Evolutionary conservation across 2,888 invertebrate species (phyloP).

Genomic region (Eucriotettix oculatus): DNA sequence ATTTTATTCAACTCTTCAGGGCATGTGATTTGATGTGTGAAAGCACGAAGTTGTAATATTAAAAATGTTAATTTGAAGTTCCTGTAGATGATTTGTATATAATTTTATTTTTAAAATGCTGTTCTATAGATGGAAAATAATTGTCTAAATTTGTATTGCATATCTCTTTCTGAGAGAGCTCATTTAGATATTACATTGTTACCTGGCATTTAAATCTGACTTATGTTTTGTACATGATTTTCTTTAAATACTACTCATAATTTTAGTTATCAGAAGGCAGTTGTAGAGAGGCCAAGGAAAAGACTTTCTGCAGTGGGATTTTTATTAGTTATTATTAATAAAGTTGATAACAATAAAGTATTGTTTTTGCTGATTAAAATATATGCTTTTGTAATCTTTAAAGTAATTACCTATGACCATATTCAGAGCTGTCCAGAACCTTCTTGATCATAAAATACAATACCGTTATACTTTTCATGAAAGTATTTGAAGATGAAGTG

Average conservation of each 20-base stretch:
- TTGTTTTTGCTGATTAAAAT: slow-evolving; percentile 1
- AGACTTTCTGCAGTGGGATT: slow-evolving; percentile 7
- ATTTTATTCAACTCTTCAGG: slow-evolving; percentile 1
- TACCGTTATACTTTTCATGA: no score
- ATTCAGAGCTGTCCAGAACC: no score
- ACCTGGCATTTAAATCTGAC: slow-evolving; percentile 7
- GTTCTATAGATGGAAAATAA: slow-evolving; percentile 1
- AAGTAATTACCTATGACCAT: no score
- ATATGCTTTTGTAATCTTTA: no score
- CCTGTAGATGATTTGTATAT: slow-evolving; percentile 7
- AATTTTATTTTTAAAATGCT: slow-evolving; percentile 5
- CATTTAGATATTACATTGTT: slow-evolving; percentile 6
- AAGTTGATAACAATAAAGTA: slow-evolving; percentile 8
- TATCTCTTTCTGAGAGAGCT: slow-evolving; percentile 1
- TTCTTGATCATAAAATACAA: no score
- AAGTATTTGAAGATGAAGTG: no score
- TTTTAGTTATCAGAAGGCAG: slow-evolving; percentile 2
- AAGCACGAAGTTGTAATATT: slow-evolving; percentile 2
- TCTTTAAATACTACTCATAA: slow-evolving; percentile 3
- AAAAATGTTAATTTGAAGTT: slow-evolving; percentile 6
- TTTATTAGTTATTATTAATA: slow-evolving; percentile 9
- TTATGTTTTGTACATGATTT: slow-evolving; percentile 5
- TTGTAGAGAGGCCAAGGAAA: slow-evolving; percentile 6
- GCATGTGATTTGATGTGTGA: slow-evolving; percentile 1
- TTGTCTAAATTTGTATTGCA: neutral